These are phyloP conservation scores for Trogon melanurus DNA, from an alignment of 2,113 vertebrate genomes.

Conservation along the genomic window DNA sequence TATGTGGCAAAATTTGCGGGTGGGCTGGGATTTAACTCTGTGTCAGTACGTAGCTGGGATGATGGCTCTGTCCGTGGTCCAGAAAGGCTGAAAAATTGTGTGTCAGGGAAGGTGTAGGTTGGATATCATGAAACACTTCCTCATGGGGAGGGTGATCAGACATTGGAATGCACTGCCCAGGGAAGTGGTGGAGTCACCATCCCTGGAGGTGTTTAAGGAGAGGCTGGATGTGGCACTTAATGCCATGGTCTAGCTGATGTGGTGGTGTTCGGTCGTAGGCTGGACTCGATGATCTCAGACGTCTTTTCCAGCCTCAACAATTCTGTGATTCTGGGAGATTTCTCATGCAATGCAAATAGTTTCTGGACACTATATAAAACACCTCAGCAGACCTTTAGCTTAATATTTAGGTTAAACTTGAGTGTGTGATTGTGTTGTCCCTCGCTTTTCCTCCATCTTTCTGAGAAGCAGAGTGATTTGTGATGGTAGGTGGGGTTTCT, in stretches of 20 bases:
- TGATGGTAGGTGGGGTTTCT: background rate
- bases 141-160: too few relatives aligned
- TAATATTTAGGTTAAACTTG: background rate
- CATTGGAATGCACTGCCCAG: too few relatives aligned
- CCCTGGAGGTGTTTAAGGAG: too few relatives aligned
- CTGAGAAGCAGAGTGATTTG: background rate
- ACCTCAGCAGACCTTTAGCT: background rate
- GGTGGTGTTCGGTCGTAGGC: too few relatives aligned
- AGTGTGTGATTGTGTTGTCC: background rate
- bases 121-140: too few relatives aligned
- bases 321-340: too few relatives aligned
- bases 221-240: too few relatives aligned
- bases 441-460: background rate
- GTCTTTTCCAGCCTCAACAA: too few relatives aligned
- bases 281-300: too few relatives aligned
- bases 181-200: too few relatives aligned
- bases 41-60: background rate
- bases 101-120: too few relatives aligned
- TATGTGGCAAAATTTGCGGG: background rate
- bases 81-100: background rate
- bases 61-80: background rate
- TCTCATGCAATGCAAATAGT: background rate
- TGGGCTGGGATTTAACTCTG: background rate
- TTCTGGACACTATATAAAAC: background rate
- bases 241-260: too few relatives aligned